phyloP scores from a whole-genome alignment of 2,888 invertebrate genomes.

The Lordiphosa andalusiaca region DNA sequence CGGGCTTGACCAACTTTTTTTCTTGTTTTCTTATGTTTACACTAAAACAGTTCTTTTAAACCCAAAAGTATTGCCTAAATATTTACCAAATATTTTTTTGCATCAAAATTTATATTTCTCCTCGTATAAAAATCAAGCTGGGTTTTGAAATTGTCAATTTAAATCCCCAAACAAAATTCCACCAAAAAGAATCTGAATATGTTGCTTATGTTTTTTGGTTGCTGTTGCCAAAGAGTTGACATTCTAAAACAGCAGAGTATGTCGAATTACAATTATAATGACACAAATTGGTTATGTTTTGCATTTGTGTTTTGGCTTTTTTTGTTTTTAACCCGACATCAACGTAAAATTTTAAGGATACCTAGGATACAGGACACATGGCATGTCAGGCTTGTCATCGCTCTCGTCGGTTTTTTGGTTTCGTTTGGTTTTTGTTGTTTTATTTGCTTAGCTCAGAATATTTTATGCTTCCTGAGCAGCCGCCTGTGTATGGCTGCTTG shows the following conservation, averaged over 20 bases:
- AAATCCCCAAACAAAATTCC: slow-evolving; percentile 46
- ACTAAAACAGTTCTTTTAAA: too few species aligned
- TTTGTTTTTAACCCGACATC: slow-evolving; percentile 22
- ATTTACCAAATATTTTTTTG: too few species aligned
- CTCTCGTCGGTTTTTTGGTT: slow-evolving; percentile 37
- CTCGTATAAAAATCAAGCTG: too few species aligned
- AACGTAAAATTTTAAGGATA: slow-evolving; percentile 52
- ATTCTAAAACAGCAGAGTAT: slow-evolving; percentile 25
- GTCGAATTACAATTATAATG: slow-evolving; percentile 73
- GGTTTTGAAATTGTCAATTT: slow-evolving; percentile 58
- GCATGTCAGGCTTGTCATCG: slow-evolving; percentile 65
- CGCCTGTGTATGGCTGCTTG: slow-evolving; percentile 11
- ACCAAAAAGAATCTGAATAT: slow-evolving; percentile 5
- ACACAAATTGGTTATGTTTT: slow-evolving; percentile 75
- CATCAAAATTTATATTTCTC: too few species aligned
- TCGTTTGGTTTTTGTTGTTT: slow-evolving; percentile 39
- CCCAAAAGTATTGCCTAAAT: too few species aligned
- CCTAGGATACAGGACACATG: slow-evolving; percentile 52
- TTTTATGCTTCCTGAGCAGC: slow-evolving; percentile 37
- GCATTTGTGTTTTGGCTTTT: slow-evolving; percentile 37
- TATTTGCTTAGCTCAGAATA: slow-evolving; percentile 42
- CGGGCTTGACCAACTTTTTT: too few species aligned
- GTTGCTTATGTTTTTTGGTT: slow-evolving; percentile 22
- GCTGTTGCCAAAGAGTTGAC: slow-evolving; percentile 38
- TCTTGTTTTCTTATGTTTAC: too few species aligned